Base-by-base conservation (phyloP, 2,113 vertebrate species). In the Brachypteracias leptosomus region DNA sequence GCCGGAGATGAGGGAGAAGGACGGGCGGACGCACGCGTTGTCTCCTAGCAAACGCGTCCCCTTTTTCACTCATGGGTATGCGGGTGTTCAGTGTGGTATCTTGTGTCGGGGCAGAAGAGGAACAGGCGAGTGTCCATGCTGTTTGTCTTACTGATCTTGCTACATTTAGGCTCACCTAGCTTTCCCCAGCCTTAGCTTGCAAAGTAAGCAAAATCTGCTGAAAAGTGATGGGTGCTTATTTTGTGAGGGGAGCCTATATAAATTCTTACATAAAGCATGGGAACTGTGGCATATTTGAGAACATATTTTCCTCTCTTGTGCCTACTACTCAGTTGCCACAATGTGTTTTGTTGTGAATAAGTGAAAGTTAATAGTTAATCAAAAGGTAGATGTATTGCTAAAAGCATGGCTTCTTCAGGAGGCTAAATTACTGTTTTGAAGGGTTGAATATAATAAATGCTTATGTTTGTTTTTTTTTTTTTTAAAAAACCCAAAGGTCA, bases 1-100 rank as follows among this genome's bases (percentile, higher is more conserved):
- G 4, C 14, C 11, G 16, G 10, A 1, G 33, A n/a, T n/a, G n/a
- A 4, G 11, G 28, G 20, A 21, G 9, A 2, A 3, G 9, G 25
- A 42, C 5, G 13, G 11, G 2, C 6, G 44, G 2, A 3, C 1
- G 46, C 7, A 16, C 4, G 33, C 28, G 40, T 22, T 57, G 49
- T 62, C 11, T 76, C 8, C 17, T 52, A 36, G 28, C 3, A 17
- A 67, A 8, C 26, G n/a, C 16, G 44, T 13, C 6, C 40, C 33
- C 28, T 6, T 63, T 90, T 84, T 54, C 29, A 4, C 35, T 49
- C 9, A 6, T 19, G 55, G 55, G 19, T 57, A 31, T 57, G 3
- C 5, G 36, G 10, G 11, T 42, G 46, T 31, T 55, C 14, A 4
- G 14, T 19, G 9, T 16, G 22, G 10, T 33, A 14, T 26, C 12